Evolutionary conservation across 2,113 vertebrate genomes (phyloP), one percentile per base, ranked within the genome.

Genomic region (Axis porcinus): DNA sequence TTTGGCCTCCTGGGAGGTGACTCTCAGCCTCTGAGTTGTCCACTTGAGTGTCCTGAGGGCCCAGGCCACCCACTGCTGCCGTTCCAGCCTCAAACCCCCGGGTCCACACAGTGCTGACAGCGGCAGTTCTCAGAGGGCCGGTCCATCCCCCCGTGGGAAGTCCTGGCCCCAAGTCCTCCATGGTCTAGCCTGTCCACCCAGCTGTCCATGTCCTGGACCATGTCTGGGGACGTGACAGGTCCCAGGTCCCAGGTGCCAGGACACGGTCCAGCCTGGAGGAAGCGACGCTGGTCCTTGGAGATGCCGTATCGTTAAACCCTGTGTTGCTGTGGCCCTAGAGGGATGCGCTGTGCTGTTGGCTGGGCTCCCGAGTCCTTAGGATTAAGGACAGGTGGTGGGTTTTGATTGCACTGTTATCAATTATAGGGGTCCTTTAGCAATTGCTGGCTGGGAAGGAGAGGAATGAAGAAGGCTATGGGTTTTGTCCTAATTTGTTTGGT

Each of bases 381-480:
- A 78, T n/a, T 82, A 92, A 92, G 93, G 88, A 88, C 94, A 95
- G 95, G 88, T 98, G 97, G 93, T 76, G 55, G 95, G 93, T 9
- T 94, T 97, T 91, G 88, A 92, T 40, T 52, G 62, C 86, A 30
- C 82, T 95, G 95, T 97, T 89, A 86, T 93, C 93, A 94, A 86
- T 97, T 95, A 94, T 17, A 96, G 91, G 85, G 87, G 86, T 89
- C 36, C 76, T 67, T 88, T 50, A 82, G 83, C 83, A 88, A 60
- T 76, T 92, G 36, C 82, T 89, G 90, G 62, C 97, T 70, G 40
- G 74, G 91, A 19, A 89, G 67, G 70, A 64, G 84, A 85, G 8
- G 15, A 28, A 95, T 62, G 95, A 89, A 52, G 78, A 30, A 62
- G 15, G 79, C 47, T 91, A 25, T 27, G 55, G 8, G 70, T 62